Base-by-base conservation (phyloP, 1,140 invertebrate species). In the Zaprionus kolodkinae region DNA sequence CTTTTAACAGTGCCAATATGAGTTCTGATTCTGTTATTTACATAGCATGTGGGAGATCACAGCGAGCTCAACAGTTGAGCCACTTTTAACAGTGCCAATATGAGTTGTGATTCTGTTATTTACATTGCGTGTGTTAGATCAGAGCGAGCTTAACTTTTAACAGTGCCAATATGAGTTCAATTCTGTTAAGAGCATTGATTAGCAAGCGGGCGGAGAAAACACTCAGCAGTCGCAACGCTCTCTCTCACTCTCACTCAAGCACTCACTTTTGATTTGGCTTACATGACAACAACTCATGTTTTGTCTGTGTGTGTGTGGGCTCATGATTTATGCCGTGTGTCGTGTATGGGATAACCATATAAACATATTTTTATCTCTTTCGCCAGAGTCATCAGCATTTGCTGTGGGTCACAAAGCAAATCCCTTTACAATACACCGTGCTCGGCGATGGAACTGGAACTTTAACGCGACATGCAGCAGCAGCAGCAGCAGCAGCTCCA, bases 321-420 rank as follows among this genome's bases (percentile, higher is more conserved):
- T 79, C 76, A 79, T 84, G 81, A 77, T 84, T 84, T 84, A 84
- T 83, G 72, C 56, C 56, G 43, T 68, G 70, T 76, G 63, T 54
- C 45, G n/a, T 48, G 45, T 48, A 48, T 17, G 45, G 45, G 61
- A 75, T 64, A 64, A 70, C 67, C 61, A 79, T 84, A 84, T 79
- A 84, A 84, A 83, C 67, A 67, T 83, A 79, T 79, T 84, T 78
- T 79, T 84, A 84, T 83, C 72, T 60, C 76, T 56, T 66, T 66
- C 27, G 55, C 68, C 52, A 64, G 55, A 71, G 67, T 76, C 76
- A 79, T 84, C 77, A 79, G 72, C 67, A 72, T 69, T 70, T 71
- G 59, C 36, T 71, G 59, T 30, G 35, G 60, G 71, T 81, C 80
- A 82, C 66, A 82, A 79, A 83, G 80, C 69, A 79, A 84, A 84